phyloP scores from a whole-genome alignment of 2,797 vertebrate genomes.

The Pitangus sulphuratus region DNA sequence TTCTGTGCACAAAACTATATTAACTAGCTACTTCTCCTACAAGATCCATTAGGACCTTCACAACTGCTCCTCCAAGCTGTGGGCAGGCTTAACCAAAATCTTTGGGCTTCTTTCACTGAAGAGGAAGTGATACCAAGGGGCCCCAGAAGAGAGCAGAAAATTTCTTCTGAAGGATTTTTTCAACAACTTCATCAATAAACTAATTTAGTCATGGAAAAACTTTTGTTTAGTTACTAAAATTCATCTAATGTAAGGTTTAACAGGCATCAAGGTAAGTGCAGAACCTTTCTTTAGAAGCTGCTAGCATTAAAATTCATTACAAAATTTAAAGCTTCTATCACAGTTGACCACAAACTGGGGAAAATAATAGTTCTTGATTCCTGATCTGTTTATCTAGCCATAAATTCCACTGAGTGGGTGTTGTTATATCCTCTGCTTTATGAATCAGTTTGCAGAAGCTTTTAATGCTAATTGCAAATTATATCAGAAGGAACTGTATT shows the following conservation, averaged over 20 bases:
- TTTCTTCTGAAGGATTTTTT: neutral
- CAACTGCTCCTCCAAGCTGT: neutral
- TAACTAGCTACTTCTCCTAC: neutral
- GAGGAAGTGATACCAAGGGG: neutral
- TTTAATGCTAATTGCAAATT: neutral
- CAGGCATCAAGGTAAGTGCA: neutral
- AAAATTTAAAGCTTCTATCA: neutral
- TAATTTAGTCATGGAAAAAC: neutral
- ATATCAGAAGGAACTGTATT: neutral
- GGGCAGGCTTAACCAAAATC: neutral
- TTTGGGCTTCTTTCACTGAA: neutral
- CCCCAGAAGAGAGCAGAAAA: neutral
- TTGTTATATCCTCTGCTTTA: neutral
- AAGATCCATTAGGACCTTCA: neutral
- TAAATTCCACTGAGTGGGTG: neutral
- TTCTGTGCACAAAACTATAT: neutral
- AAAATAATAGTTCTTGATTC: neutral
- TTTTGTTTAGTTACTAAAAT: neutral
- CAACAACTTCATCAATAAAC: neutral
- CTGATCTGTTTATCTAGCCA: neutral
- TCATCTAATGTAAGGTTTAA: neutral
- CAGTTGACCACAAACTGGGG: neutral
- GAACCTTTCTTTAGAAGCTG: neutral
- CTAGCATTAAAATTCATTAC: neutral
- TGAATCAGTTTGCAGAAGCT: neutral